phyloP scores from a whole-genome alignment of 2,113 vertebrate genomes.

The Plestiodon gilberti region DNA sequence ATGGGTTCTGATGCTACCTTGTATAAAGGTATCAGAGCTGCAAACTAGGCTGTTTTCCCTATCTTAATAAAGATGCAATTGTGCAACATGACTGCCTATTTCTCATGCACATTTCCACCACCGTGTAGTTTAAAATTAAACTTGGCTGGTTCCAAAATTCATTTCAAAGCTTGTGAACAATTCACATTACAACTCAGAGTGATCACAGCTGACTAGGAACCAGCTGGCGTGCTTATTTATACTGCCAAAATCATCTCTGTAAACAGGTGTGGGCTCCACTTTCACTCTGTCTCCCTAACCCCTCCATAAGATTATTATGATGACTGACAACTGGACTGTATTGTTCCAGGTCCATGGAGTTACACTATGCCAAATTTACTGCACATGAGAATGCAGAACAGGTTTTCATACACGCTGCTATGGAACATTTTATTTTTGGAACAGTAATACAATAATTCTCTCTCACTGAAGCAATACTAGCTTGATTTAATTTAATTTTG shows the following conservation, averaged over 20 bases:
- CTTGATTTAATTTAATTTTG: constrained; percentile 27
- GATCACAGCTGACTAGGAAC: not conserved
- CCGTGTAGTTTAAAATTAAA: not conserved
- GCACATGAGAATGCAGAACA: not conserved
- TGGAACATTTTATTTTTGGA: constrained; percentile 23
- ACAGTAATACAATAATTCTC: not conserved
- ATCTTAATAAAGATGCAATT: not conserved
- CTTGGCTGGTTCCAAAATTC: not conserved
- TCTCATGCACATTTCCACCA: not conserved
- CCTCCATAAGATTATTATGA: not conserved
- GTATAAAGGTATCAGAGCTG: not conserved
- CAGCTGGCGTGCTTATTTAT: not conserved
- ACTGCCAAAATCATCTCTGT: not conserved
- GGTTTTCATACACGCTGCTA: not conserved
- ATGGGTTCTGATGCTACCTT: not conserved
- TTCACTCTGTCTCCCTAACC: not conserved
- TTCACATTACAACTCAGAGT: constrained; percentile 4
- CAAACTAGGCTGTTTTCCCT: not conserved
- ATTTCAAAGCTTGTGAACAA: not conserved
- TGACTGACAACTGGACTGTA: constrained; percentile 7
- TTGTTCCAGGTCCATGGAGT: not conserved
- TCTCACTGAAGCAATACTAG: not conserved
- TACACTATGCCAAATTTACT: not conserved
- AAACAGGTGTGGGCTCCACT: constrained; percentile 7
- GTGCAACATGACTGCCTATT: not conserved